Percentiles rank a stretch among this genome's conserved stretches.
phyloP scores from a whole-genome alignment of 1,140 invertebrate species.

The Linepithema humile region DNA sequence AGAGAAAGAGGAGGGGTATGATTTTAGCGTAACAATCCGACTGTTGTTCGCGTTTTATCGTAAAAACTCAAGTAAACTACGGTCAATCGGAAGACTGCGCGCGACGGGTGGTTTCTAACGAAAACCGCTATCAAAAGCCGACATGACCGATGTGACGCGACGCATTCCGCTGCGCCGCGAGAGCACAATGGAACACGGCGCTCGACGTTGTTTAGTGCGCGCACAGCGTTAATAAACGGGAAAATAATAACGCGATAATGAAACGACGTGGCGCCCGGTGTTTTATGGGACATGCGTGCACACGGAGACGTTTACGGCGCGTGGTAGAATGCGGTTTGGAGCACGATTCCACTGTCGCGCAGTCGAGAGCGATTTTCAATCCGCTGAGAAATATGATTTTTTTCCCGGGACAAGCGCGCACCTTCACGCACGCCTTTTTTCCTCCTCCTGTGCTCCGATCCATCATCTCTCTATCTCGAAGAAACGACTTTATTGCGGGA shows the following conservation, averaged over 20 bases:
- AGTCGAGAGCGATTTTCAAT: neutral
- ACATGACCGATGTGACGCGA: neutral
- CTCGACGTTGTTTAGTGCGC: neutral
- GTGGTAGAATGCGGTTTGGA: neutral
- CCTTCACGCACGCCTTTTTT: neutral
- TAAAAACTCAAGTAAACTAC: neutral
- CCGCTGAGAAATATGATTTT: neutral
- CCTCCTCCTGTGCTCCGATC: neutral
- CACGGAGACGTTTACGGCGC: neutral
- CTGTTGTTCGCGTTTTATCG: too few species aligned
- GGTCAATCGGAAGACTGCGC: neutral
- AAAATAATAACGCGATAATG: slow-evolving; percentile 41
- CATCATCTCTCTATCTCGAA: neutral
- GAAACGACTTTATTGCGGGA: neutral
- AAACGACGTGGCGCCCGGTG: slow-evolving; percentile 25
- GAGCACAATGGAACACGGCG: neutral
- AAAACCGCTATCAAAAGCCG: neutral
- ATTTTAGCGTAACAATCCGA: neutral
- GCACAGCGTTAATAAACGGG: slow-evolving; percentile 9
- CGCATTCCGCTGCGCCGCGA: neutral
- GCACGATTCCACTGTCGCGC: neutral
- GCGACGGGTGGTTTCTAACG: neutral
- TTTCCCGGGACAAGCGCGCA: neutral
- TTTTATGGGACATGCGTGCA: slow-evolving; percentile 30
- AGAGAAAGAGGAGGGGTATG: neutral